Evolutionary conservation across 1,140 invertebrate genomes (phyloP), one percentile per base, ranked within the genome.

Genomic region (Bombus haemorrhoidalis): DNA sequence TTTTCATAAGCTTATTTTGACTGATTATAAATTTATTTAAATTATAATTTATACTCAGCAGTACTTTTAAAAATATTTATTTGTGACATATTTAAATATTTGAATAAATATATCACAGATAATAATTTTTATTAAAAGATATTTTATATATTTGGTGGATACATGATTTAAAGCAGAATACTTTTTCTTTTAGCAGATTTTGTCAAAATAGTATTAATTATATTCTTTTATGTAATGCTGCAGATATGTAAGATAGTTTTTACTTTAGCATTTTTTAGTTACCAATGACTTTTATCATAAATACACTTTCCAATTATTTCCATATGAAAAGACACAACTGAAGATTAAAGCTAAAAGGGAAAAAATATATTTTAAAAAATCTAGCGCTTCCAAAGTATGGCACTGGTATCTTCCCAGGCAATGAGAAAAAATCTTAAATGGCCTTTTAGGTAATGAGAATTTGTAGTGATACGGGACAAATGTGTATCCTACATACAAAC

Each of bases 371-470:
- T 71, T 34, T 39, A 81, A 84, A 75, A 84, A 90, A 86, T 87
- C 78, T 91, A 90, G 89, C 89, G 85, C 87, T 91, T 91, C 84
- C 86, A 87, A 83, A 90, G 81, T 88, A 80, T 87, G 91, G 91
- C 88, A 88, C 75, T 91, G 88, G 87, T 87, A 90, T 91, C 86
- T 93, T 93, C 83, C 59, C 77, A 81, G 89, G 82, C 87, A 89
- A 91, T 91, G 87, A 93, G 57, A 75, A 76, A 68, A 47, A 93
- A 91, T 90, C 87, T 90, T 79, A 89, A 92, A 93, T 91, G 92
- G 92, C 92, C 92, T 93, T 92, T 92, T 86, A 80, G 91, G 85
- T 89, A 78, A 89, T 91, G 90, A 83, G 82, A 87, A 90, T 69
- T 89, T 87, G 85, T 92, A 92, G 90, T 80, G 84, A 89, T 83